Evolutionary conservation across 1,140 invertebrate species (phyloP).

Genomic region (Lucilia sericata): DNA sequence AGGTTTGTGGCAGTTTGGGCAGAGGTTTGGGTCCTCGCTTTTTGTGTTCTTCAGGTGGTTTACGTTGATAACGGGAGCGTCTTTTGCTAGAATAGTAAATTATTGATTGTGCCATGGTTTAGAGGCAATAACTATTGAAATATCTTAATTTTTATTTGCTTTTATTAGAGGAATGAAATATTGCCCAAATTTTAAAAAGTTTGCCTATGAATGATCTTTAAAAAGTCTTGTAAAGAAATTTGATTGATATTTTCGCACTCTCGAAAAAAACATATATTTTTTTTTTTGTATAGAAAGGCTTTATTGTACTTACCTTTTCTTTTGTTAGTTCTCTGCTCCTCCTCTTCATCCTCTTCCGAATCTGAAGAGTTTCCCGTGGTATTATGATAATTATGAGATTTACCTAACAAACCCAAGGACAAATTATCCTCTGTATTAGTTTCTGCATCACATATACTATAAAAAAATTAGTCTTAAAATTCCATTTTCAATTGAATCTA

Average conservation of each 20-base stretch:
- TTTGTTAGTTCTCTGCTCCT: slow-evolving; percentile 48
- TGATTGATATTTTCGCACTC: too few species aligned
- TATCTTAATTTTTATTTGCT: too few species aligned
- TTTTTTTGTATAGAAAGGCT: too few species aligned
- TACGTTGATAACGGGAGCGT: slow-evolving; percentile 70
- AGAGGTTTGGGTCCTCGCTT: slow-evolving; percentile 73
- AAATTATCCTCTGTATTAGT: slow-evolving; percentile 61
- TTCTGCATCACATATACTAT: slow-evolving; percentile 57
- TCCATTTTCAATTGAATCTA: background rate
- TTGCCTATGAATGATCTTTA: too few species aligned
- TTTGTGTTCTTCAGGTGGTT: slow-evolving; percentile 71
- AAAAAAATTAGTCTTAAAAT: slow-evolving; percentile 15
- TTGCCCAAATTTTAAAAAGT: too few species aligned
- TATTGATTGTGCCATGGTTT: background rate
- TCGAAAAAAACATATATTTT: too few species aligned
- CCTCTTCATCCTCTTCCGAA: slow-evolving; percentile 55
- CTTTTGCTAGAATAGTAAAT: slow-evolving; percentile 49
- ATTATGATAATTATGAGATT: background rate
- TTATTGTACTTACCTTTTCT: too few species aligned
- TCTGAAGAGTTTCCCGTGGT: slow-evolving; percentile 21
- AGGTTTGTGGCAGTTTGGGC: slow-evolving; percentile 71
- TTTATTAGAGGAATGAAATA: too few species aligned
- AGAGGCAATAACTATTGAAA: too few species aligned
- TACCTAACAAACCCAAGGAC: slow-evolving; percentile 2
- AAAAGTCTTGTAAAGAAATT: too few species aligned